phyloP scores from a whole-genome alignment of 2,888 invertebrate species.

The Ochlodes sylvanus region DNA sequence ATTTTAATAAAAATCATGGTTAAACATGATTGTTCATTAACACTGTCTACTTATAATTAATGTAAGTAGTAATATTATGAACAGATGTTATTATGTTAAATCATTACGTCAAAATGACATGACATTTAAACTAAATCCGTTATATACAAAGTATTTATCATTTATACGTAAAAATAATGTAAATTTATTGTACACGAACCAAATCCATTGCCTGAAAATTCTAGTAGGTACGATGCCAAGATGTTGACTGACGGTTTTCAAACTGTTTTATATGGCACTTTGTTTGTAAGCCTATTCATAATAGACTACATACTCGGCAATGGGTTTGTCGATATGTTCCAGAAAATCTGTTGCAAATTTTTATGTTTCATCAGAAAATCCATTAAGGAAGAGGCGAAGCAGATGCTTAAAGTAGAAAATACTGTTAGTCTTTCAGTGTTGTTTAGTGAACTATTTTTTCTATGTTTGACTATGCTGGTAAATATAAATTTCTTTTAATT shows the following conservation, averaged over 20 bases:
- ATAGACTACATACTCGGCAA: constrained; percentile 66
- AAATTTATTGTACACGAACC: constrained; percentile 33
- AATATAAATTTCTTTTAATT: constrained; percentile 47
- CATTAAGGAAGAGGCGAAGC: constrained; percentile 57
- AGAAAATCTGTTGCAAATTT: constrained; percentile 56
- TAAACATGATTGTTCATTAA: not conserved
- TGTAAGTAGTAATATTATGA: not conserved
- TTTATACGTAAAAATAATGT: constrained; percentile 28
- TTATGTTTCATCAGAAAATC: constrained; percentile 58
- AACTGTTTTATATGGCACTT: constrained; percentile 49
- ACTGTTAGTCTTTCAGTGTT: constrained; percentile 58
- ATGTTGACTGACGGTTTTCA: constrained; percentile 54
- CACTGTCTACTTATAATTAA: not conserved
- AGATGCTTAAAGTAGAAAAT: constrained; percentile 43
- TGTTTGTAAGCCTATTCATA: constrained; percentile 58
- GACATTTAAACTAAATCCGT: not conserved
- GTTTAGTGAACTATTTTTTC: constrained; percentile 58
- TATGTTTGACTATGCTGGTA: constrained; percentile 61
- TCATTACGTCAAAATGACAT: not conserved
- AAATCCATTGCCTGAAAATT: constrained; percentile 30
- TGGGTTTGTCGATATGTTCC: constrained; percentile 61
- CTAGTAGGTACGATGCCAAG: constrained; percentile 39
- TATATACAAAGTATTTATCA: not conserved
- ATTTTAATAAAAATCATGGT: too few species aligned
- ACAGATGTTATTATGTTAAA: not conserved